Evolutionary conservation across 2,797 vertebrate species (phyloP).

Genomic region (Vireo griseus): DNA sequence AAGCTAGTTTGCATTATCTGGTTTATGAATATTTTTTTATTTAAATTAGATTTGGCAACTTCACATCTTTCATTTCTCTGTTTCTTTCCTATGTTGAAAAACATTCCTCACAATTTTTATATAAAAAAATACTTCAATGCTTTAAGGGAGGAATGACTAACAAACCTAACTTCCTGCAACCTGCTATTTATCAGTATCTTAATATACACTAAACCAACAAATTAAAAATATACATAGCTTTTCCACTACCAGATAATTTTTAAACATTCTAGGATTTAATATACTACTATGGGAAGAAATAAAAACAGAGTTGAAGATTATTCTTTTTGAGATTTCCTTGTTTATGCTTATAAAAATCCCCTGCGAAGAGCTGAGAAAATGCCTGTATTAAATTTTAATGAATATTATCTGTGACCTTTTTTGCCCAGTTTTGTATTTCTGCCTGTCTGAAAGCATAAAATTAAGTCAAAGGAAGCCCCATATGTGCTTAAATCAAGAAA

Average conservation of each 20-base stretch:
- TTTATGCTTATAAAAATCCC: not conserved
- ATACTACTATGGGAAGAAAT: not conserved
- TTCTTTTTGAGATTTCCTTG: not conserved
- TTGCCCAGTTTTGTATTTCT: not conserved
- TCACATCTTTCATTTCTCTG: not conserved
- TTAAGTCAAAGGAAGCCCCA: not conserved
- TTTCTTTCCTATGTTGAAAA: not conserved
- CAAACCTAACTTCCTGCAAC: not conserved
- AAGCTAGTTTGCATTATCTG: not conserved
- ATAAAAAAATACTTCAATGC: not conserved
- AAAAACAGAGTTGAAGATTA: not conserved
- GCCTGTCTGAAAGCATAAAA: not conserved
- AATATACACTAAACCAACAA: not conserved
- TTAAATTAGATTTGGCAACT: not conserved
- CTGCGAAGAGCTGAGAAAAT: not conserved
- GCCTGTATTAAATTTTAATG: not conserved
- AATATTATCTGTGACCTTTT: not conserved
- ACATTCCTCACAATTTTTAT: not conserved
- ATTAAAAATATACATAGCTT: not conserved
- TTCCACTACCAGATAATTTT: not conserved
- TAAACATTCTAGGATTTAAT: not conserved
- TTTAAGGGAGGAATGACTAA: not conserved
- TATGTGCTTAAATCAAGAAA: not conserved
- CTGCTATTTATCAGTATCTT: not conserved
- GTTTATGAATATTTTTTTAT: not conserved